These are phyloP conservation scores for Ptychoptera contaminata DNA, from an alignment of 2,888 invertebrate species.

Conservation along the genomic window DNA sequence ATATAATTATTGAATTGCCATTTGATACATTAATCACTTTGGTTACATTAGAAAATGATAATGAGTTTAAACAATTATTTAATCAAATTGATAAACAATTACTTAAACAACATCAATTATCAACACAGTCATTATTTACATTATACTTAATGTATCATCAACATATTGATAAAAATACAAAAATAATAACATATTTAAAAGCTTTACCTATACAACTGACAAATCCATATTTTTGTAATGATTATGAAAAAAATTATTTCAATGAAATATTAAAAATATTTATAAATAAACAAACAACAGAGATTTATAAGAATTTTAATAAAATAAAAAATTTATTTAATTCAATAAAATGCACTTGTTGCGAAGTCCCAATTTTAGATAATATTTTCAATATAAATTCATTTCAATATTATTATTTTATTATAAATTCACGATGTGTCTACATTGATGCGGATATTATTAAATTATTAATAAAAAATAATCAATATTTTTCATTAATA, in stretches of 20 bases:
- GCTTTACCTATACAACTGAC: constrained; percentile 50
- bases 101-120: constrained; percentile 22
- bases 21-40: constrained; percentile 41
- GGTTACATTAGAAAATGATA: constrained; percentile 38
- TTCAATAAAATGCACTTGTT: constrained; percentile 27
- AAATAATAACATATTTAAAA: constrained; percentile 48
- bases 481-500: constrained; percentile 18
- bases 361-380: constrained; percentile 25
- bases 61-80: constrained; percentile 35
- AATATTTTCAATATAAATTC: constrained; percentile 36
- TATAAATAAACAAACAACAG: constrained; percentile 36
- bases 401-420: constrained; percentile 69
- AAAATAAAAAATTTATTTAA: constrained; percentile 14
- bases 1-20: constrained; percentile 44
- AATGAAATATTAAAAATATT: constrained; percentile 39
- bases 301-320: constrained; percentile 25
- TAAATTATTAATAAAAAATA: constrained; percentile 25
- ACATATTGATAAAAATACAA: constrained; percentile 36
- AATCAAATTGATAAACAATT: constrained; percentile 21
- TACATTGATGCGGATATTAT: constrained; percentile 44
- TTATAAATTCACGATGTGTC: constrained; percentile 73
- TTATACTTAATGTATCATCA: constrained; percentile 56
- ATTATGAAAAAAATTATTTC: constrained; percentile 37
- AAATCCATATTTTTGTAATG: constrained; percentile 50
- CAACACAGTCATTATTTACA: constrained; percentile 57